Evolutionary conservation across 2,888 invertebrate genomes (phyloP), one percentile per base, ranked within the genome.

Genomic region (Callosobruchus maculatus): DNA sequence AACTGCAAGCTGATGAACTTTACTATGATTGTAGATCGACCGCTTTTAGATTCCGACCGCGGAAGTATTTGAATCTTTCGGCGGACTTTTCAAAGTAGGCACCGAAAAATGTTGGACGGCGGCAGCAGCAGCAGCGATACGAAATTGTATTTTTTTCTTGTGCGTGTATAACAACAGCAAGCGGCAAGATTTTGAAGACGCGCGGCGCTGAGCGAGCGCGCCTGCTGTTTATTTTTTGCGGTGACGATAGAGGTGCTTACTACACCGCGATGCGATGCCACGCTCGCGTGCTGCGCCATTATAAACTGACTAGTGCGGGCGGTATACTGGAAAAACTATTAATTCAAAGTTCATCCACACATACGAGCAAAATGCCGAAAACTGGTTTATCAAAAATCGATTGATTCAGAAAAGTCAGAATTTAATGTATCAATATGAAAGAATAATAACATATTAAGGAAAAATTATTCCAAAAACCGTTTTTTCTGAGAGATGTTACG

Each of bases 181-280:
- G 13, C 49, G 13, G 49, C 49, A 49, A 18, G 49, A 79, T 82
- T 80, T 79, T 80, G 72, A 77, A 79, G 79, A 77, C 76, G 78
- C 80, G 81, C 79, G 77, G 21, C 68, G 68, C 13, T 49, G 9
- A 18, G 13, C 49, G 49, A 49, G 30, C 49, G 49, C 3, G 49
- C 49, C 49, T 49, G 49, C 49, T 76, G 79, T 80, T 81, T 81
- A 81, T 82, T 82, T 82, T 82, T 82, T 78, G 80, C 81, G 77
- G 77, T 80, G 82, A 81, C 79, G 49, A 49, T 5, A 49, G 49
- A 49, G 49, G 49, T 49, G 49, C 49, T 49, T 49, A 49, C 49
- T 49, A 5, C 49, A 18, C 49, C 13, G 18, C 49, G 49, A 49
- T 49, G 13, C 49, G 49, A 49, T 7, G 3, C 49, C 49, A 49